Evolutionary conservation across 2,888 invertebrate genomes (phyloP).

Genomic region (Augochlorella aurata): DNA sequence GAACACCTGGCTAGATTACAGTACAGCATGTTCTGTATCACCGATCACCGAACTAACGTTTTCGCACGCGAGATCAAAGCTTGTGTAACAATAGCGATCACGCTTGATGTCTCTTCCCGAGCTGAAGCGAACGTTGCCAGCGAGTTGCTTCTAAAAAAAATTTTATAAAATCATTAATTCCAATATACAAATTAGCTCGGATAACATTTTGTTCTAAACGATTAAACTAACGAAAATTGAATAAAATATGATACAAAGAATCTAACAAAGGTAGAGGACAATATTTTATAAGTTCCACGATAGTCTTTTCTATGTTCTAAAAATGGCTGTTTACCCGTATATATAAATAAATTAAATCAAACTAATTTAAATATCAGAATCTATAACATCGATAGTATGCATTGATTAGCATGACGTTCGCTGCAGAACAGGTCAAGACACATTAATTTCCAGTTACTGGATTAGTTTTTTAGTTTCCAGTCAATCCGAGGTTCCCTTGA

Average conservation of each 20-base stretch:
- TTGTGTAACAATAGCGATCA: slow-evolving; percentile 31
- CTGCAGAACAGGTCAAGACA: not conserved
- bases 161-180: too few species aligned
- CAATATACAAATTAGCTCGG: too few species aligned
- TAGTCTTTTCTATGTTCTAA: too few species aligned
- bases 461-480: slow-evolving; percentile 5
- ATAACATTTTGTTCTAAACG: too few species aligned
- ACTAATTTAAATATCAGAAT: too few species aligned
- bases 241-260: too few species aligned
- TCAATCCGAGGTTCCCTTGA: not conserved
- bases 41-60: slow-evolving; percentile 23
- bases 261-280: too few species aligned
- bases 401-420: not conserved
- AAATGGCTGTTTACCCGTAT: too few species aligned
- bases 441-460: not conserved
- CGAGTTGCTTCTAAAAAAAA: not conserved
- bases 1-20: not conserved
- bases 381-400: not conserved
- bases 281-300: too few species aligned
- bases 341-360: too few species aligned
- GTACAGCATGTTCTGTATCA: slow-evolving; percentile 40
- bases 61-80: slow-evolving; percentile 36
- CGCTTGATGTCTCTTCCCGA: slow-evolving; percentile 17
- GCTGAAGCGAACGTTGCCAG: not conserved
- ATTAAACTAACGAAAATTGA: too few species aligned